Percentiles rank a stretch among this genome's conserved stretches.
Conservation (phyloP, 2,113 vertebrate genomes). For the Myrmecophaga tridactyla region DNA sequence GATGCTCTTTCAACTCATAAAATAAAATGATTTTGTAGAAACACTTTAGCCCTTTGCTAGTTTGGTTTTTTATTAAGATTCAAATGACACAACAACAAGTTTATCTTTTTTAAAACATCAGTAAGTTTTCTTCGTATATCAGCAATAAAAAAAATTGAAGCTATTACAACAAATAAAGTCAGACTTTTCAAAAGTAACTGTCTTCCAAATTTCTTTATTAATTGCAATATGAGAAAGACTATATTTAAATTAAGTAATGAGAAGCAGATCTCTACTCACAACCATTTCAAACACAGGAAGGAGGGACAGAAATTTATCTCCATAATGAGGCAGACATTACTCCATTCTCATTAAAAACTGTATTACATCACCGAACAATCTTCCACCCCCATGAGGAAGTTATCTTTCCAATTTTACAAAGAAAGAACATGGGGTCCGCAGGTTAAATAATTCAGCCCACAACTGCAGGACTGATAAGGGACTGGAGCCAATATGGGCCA, state of each 20-base stretch:
- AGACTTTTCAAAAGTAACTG: neutral
- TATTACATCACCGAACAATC: neutral
- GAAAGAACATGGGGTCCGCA: neutral
- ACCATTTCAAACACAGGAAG: neutral
- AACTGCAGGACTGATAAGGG: neutral
- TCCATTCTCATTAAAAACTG: neutral
- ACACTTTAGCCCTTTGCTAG: neutral
- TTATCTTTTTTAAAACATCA: neutral
- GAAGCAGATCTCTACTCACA: neutral
- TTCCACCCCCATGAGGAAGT: neutral
- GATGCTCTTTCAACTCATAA: neutral
- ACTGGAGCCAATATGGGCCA: neutral
- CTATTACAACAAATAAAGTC: neutral
- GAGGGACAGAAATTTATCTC: neutral
- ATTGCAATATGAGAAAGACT: neutral
- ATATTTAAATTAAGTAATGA: slow-evolving; percentile 1
- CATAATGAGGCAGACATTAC: neutral
- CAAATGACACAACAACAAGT: neutral
- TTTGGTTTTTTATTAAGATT: neutral
- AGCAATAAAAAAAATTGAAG: slow-evolving; percentile 30
- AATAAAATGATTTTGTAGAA: neutral
- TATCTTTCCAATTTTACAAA: neutral
- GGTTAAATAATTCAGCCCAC: neutral
- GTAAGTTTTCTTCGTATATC: neutral
- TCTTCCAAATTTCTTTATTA: slow-evolving; percentile 22